Conservation (phyloP, 1,140 invertebrate species). For the Drosophila equinoxialis region DNA sequence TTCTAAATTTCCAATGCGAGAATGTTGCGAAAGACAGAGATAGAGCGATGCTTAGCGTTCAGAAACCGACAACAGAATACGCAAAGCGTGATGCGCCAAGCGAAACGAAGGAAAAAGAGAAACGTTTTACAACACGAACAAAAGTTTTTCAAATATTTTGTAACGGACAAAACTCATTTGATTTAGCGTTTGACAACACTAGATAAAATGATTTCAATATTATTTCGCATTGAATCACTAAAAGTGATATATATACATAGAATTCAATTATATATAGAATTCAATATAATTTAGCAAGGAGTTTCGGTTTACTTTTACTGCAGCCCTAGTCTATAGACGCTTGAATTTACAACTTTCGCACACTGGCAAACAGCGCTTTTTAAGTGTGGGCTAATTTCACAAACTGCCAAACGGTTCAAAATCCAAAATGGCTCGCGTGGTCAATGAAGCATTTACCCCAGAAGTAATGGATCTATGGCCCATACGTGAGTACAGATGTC, state of each 20-base stretch:
- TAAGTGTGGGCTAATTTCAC: background rate
- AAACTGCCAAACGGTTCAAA: background rate
- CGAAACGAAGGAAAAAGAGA: background rate
- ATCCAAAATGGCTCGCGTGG: background rate
- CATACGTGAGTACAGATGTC: conserved; percentile 27
- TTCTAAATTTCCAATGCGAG: no score
- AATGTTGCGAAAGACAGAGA: background rate
- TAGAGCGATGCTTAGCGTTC: background rate
- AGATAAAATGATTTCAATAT: no score
- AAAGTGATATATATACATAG: no score
- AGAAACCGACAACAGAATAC: background rate
- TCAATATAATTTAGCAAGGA: no score
- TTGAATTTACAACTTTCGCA: background rate
- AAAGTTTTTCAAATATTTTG: background rate
- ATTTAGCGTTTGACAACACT: no score
- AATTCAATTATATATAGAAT: no score
- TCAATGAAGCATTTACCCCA: background rate
- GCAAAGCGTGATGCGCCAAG: background rate
- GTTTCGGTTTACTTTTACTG: no score
- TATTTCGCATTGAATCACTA: no score
- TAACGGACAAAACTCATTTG: no score
- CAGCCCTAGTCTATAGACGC: no score
- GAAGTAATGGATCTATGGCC: conserved; percentile 27
- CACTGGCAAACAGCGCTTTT: conserved; percentile 11
- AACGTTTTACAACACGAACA: background rate